Evolutionary conservation across 2,888 invertebrate species (phyloP).

Genomic region (Mesorhabditis belari): DNA sequence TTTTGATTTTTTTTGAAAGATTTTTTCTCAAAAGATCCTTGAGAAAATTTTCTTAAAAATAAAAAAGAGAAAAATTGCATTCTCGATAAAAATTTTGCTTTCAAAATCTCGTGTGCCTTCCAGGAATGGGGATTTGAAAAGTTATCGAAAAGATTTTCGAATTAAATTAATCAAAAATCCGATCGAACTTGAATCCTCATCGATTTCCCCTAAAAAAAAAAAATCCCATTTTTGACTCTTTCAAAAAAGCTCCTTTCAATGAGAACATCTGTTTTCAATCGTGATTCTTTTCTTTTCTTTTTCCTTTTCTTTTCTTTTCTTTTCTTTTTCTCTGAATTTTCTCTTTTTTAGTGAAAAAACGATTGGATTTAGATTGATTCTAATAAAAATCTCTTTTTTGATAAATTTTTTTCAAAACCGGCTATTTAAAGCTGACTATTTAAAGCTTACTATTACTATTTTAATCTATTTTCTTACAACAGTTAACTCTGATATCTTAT

Average conservation of each 20-base stretch:
- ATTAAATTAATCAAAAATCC: background rate
- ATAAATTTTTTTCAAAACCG: conserved; percentile 3
- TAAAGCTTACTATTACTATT: too few species aligned
- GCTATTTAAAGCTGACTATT: too few species aligned
- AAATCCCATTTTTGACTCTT: background rate
- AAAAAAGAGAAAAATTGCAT: background rate
- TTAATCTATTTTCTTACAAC: too few species aligned
- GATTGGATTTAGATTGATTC: background rate
- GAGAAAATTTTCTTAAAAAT: too few species aligned
- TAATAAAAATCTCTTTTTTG: background rate
- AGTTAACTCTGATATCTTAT: too few species aligned
- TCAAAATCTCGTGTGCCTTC: too few species aligned
- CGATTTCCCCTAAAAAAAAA: too few species aligned
- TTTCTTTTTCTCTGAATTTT: background rate
- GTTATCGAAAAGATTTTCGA: too few species aligned
- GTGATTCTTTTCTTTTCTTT: background rate
- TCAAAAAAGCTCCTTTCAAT: background rate
- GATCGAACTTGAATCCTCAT: too few species aligned
- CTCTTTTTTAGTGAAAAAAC: background rate
- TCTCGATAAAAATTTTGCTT: background rate
- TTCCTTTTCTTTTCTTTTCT: background rate
- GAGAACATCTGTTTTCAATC: background rate
- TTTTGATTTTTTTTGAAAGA: background rate
- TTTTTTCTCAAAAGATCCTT: background rate
- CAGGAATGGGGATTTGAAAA: too few species aligned